Base-by-base conservation (phyloP, 2,797 vertebrate genomes). In the Eupleurogrammus muticus region DNA sequence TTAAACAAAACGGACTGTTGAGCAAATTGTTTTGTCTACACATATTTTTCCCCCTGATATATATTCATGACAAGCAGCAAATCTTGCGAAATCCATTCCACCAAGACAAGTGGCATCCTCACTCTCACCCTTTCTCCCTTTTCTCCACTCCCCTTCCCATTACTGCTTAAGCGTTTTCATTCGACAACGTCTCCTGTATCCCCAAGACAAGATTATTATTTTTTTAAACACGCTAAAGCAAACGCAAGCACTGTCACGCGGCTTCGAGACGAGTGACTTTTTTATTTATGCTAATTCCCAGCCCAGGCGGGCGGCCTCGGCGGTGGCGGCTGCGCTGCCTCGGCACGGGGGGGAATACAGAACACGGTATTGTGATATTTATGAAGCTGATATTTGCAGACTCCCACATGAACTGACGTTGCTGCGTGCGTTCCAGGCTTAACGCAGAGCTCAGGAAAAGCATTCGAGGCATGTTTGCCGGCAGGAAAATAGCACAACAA, bases 271-370 rank as follows among this genome's bases (percentile, higher is more conserved):
- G 55, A 23, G 60, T 24, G 72, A 74, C 77, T 77, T 81, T 73
- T 55, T 75, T n/a, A n/a, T n/a, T 78, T 70, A 80, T 74, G 82
- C 47, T 80, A 87, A 88, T 85, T 59, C 79, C 63, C 59, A 28
- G 19, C 50, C 42, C 20, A 57, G 65, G 68, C 46, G 19, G 40
- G 40, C 40, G 17, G 40, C 40, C 50, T 71, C 49, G 80, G 73
- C 35, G 32, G 59, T 8, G 53, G 63, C 19, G 58, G 66, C 70
- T 24, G 20, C 38, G 12, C 64, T 51, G 59, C 67, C 74, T 73
- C 21, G 47, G 63, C 52, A 44, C 21, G 32, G 21, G 10, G 32
- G 21, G 10, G 19, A 48, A 69, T 40, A 28, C 28, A 3, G 28
- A 28, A 28, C 49, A 16, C 68, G 14, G 56, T 44, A 35, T 56